Evolutionary conservation across 1,140 invertebrate genomes (phyloP).

Genomic region (Pentalonia nigronervosa): DNA sequence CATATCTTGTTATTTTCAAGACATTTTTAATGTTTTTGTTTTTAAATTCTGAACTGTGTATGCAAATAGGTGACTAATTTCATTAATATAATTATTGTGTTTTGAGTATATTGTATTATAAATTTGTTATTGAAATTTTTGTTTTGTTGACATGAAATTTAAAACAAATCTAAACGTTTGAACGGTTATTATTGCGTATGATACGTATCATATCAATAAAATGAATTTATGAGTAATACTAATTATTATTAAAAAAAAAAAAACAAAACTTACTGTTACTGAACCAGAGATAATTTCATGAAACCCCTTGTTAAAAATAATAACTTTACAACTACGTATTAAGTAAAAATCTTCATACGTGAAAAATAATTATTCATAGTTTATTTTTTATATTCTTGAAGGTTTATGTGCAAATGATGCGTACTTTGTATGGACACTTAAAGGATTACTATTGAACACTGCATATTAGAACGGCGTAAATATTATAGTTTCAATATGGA

Average conservation of each 20-base stretch:
- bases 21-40: neutral
- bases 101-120: neutral
- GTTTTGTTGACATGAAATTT: too few species aligned
- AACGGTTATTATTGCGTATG: neutral
- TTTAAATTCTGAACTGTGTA: neutral
- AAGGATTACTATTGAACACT: neutral
- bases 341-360: neutral
- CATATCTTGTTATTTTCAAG: neutral
- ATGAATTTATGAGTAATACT: neutral
- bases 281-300: neutral
- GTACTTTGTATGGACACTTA: neutral
- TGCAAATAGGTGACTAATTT: neutral
- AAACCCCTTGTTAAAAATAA: neutral
- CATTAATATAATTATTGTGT: neutral
- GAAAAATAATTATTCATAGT: neutral
- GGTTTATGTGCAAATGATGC: conserved; percentile 10
- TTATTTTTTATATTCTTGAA: neutral
- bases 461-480: neutral
- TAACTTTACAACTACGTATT: neutral
- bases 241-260: neutral
- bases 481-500: neutral
- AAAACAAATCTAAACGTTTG: neutral
- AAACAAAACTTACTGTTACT: neutral
- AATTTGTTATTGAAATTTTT: neutral
- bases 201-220: neutral